Base-by-base conservation (phyloP, 2,113 vertebrate species). In the Austrofundulus limnaeus region DNA sequence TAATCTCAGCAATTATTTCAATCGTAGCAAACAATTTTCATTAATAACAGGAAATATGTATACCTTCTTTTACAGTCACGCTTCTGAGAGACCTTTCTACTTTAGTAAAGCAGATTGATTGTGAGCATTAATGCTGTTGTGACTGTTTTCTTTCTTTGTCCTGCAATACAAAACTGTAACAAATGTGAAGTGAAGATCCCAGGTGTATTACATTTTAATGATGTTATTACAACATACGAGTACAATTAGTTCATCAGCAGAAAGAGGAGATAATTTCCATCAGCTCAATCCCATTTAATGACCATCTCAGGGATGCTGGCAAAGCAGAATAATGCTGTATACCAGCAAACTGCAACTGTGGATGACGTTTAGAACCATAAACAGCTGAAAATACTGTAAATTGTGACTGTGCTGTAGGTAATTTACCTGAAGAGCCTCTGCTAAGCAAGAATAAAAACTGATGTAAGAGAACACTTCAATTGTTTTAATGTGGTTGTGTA, bases 171-270 rank as follows among this genome's bases (percentile, higher is more conserved):
- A 59, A 78, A 38, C 66, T 63, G 58, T 72, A 80, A 83, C 54
- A 83, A 69, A 83, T 61, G 62, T 78, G 70, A 72, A 75, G 61
- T 78, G 85, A 89, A 84, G 84, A 85, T 83, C 80, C 78, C 65
- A 38, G 67, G 80, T 78, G 81, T 69, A 84, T 85, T 83, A 74
- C 51, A 76, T 83, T 89, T 90, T 83, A 89, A 89, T 85, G 81
- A 57, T 39, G 74, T 87, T 87, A 85, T 92, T 87, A 87, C 70
- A 77, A 78, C 64, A 74, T 69, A 78, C 73, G 17, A 73, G 79
- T 34, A 66, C 78, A 85, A 89, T 85, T 82, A 88, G 78, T 88
- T 85, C 66, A 84, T 88, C 84, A 82, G 85, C 84, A 77, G 70
- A 85, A 84, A 75, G 53, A 71, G 71, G 57, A 84, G 84, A 89